Evolutionary conservation across 2,797 vertebrate genomes (phyloP).

Genomic region (Sebastes iracundus): DNA sequence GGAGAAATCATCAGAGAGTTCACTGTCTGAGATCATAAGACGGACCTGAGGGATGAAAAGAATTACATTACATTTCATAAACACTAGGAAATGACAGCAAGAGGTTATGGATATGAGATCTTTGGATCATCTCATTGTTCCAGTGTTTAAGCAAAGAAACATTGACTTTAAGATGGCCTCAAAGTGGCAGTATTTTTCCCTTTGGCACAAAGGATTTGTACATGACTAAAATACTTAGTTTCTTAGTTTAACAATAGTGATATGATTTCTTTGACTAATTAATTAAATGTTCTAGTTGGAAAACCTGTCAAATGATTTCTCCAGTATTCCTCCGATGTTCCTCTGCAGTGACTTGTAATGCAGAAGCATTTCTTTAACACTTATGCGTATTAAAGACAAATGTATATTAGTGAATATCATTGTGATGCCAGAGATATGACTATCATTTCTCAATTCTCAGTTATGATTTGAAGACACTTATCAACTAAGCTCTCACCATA

Average conservation of each 20-base stretch:
- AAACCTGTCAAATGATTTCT: background rate
- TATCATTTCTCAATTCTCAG: background rate
- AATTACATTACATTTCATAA: background rate
- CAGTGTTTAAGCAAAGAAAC: background rate
- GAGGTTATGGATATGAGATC: background rate
- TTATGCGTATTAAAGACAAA: background rate
- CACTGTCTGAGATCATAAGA: slow-evolving; percentile 96
- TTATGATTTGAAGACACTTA: background rate
- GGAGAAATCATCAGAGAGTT: slow-evolving; percentile 94
- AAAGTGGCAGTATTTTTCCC: background rate
- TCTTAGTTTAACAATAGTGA: background rate
- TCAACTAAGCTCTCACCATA: background rate
- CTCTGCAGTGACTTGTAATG: background rate
- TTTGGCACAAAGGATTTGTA: background rate
- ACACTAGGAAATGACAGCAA: background rate
- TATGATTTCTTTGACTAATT: background rate
- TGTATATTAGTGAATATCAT: background rate
- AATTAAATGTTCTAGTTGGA: background rate
- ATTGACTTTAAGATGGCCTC: background rate
- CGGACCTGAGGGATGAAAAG: slow-evolving; percentile 85
- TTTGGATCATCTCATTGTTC: background rate
- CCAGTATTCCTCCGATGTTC: background rate
- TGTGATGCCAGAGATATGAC: background rate
- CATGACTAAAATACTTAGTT: background rate
- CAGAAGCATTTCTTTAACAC: background rate